Base-by-base conservation (phyloP, 1,140 invertebrate species). In the Pseudomyrmex pallidus region DNA sequence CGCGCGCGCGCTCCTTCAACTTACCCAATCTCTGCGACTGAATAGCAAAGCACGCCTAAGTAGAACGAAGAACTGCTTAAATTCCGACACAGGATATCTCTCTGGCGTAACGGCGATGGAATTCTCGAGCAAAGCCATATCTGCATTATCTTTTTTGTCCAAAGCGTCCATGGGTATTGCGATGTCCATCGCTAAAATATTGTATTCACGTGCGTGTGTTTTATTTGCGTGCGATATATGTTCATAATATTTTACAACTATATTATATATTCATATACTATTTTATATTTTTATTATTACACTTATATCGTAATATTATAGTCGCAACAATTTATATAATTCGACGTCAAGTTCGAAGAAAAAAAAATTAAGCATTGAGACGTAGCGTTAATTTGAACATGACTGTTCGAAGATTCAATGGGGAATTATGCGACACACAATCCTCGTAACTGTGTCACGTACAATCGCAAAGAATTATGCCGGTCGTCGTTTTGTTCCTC, bases 21-120 rank as follows among this genome's bases (percentile, higher is more conserved):
- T 94, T 92, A 97, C 97, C 97, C 97, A 98, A 94, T 98, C 97
- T 92, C 97, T 94, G 89, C 96, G 95, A 87, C 97, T 98, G 95
- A 98, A 98, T 1, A 98, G 95, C 52, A 98, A 89, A 0, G 97
- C 97, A 89, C 97, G 94, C 87, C 96, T 97, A 4, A 98, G 93
- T 63, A 98, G 96, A 52, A 98, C 96, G 96, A 97, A 97, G 92
- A 98, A 98, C 93, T 98, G 97, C 62, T 94, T 95, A 0, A 96
- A 94, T 93, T 97, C 97, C 0, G 97, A 96, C 0, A 95, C 97
- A 15, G 97, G 96, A 92, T 98, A 98, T 62, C 97, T 95, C 61
- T 95, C 95, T 10, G 96, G 96, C 0, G 96, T 96, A 0, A 95
- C 94, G 57, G 94, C 90, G 44, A 95, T 88, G 1, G 92, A 91